Evolutionary conservation across 1,140 invertebrate species (phyloP), one percentile per base, ranked within the genome.

Genomic region (Caenorhabditis tropicalis): DNA sequence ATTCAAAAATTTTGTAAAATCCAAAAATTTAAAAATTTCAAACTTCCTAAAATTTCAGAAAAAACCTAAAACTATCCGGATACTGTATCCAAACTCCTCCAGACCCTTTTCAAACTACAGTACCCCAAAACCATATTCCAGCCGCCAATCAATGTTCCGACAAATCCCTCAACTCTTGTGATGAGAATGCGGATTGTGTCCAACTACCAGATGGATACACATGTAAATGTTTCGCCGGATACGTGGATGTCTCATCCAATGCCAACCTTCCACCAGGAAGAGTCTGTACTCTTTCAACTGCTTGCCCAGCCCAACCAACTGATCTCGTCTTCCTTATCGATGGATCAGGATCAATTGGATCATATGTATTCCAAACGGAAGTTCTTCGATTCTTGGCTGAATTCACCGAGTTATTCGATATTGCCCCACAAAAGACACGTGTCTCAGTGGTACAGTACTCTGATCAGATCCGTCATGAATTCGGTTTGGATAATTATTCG

Each of bases 131-230:
- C 12, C 15, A 15, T 5, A 51, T n/a, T 1, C 15, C n/a, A 90
- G 90, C 24, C 87, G 85, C 84, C 91, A 91, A 79, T 7, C 89
- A 91, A 81, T 91, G 90, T 79, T 48, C 83, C 10, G 87, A 88
- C 49, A 60, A 82, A 24, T 85, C 87, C 19, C 81, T 90, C 29
- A 88, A 91, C 60, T 89, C 90, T 19, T 92, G 91, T 83, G 88
- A 92, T 82, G 87, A 88, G 15, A 90, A 92, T 84, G 91, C 92
- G 12, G 87, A 89, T 31, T 92, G 92, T 87, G 86, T 90, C n/a
- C 91, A 92, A 80, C 85, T 87, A 5, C 86, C 88, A 15, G 91
- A 91, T n/a, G 79, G 88, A 43, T 74, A 53, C 53, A 82, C 31
- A 0, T 84, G 70, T 33, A 39, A 84, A 48, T 92, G 92, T 85